Percentiles rank a stretch among this genome's conserved stretches.
phyloP scores from a whole-genome alignment of 2,888 invertebrate species.

The Neelides folsomi region DNA sequence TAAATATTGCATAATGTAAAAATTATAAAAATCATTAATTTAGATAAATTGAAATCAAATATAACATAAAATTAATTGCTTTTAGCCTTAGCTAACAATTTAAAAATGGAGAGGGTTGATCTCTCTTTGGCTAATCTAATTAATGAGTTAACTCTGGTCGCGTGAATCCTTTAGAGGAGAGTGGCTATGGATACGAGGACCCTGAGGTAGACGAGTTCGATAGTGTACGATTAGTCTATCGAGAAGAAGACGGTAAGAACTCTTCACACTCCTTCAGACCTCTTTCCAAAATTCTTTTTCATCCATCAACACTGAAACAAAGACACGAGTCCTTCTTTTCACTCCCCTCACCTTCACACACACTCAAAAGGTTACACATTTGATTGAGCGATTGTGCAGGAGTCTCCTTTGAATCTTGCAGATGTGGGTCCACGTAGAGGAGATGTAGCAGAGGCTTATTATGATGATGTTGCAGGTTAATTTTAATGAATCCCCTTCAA shows the following conservation, averaged over 20 bases:
- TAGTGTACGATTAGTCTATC: constrained; percentile 31
- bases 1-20: too few species aligned
- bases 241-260: constrained; percentile 29
- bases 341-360: not conserved
- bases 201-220: constrained; percentile 31
- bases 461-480: constrained; percentile 24
- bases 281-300: not conserved
- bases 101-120: too few species aligned
- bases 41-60: not conserved
- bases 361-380: not conserved
- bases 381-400: not conserved
- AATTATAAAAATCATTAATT: not conserved
- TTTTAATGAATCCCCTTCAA: not conserved
- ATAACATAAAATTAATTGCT: not conserved
- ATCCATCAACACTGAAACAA: constrained; percentile 4
- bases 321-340: not conserved
- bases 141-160: not conserved
- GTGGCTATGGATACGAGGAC: constrained; percentile 29
- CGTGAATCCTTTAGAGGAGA: constrained; percentile 6
- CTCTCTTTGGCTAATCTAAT: not conserved
- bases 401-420: constrained; percentile 5
- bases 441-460: constrained; percentile 20
- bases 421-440: constrained; percentile 17
- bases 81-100: not conserved
- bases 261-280: too few species aligned